phyloP scores from a whole-genome alignment of 2,888 invertebrate species.

The Cremastinae sp. region DNA sequence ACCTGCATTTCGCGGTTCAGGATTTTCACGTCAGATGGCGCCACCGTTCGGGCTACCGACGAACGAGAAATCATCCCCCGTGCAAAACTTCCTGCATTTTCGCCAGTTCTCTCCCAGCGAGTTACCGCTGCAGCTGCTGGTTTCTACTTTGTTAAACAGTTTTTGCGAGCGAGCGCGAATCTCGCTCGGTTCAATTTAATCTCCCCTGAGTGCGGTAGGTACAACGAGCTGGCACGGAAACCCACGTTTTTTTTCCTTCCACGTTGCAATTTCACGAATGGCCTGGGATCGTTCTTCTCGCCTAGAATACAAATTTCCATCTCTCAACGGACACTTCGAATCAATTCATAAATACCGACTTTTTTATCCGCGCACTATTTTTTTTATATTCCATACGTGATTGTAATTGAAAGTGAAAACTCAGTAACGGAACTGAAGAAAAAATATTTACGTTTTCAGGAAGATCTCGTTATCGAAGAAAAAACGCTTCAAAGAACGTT shows the following conservation, averaged over 20 bases:
- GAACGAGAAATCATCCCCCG: slow-evolving; percentile 66
- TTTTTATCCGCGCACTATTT: not conserved
- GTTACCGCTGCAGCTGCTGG: slow-evolving; percentile 49
- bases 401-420: not conserved
- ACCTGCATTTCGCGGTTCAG: slow-evolving; percentile 21
- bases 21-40: slow-evolving; percentile 72
- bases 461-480: too few species aligned
- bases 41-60: slow-evolving; percentile 70
- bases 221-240: slow-evolving; percentile 41
- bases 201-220: slow-evolving; percentile 56
- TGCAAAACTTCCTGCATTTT: slow-evolving; percentile 56
- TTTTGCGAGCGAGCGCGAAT: slow-evolving; percentile 51
- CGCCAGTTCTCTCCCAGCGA: slow-evolving; percentile 52
- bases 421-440: not conserved
- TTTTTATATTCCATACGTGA: not conserved
- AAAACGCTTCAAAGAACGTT: too few species aligned
- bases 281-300: not conserved
- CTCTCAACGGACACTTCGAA: not conserved
- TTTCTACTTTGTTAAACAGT: slow-evolving; percentile 46
- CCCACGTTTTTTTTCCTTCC: not conserved
- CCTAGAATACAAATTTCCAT: slow-evolving; percentile 15
- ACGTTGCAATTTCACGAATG: slow-evolving; percentile 36
- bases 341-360: not conserved
- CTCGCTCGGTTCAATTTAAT: slow-evolving; percentile 52
- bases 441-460: too few species aligned